Conservation (phyloP, 2,888 invertebrate species). For the Trypoxylon attenuatum region DNA sequence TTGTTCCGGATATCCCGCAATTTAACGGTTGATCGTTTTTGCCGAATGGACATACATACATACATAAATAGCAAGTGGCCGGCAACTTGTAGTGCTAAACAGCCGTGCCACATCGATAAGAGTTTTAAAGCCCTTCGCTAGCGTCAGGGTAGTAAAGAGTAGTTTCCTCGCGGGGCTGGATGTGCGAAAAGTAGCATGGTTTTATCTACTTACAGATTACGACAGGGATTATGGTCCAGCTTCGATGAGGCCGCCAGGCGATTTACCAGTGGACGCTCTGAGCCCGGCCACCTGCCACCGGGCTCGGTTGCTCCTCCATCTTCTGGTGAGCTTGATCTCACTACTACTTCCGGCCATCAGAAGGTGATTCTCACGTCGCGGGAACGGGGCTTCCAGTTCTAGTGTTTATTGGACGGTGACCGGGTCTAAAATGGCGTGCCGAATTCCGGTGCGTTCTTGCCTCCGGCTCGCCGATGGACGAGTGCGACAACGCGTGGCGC, state of each 20-base stretch:
- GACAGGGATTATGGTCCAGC: conserved; percentile 61
- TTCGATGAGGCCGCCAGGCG: conserved; percentile 65
- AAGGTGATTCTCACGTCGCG: conserved; percentile 67
- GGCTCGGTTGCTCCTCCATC: conserved; percentile 53
- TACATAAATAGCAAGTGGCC: no score
- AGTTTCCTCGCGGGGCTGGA: no score
- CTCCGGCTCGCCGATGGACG: conserved; percentile 45
- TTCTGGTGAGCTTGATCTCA: conserved; percentile 60
- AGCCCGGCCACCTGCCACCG: conserved; percentile 49
- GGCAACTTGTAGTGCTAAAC: no score
- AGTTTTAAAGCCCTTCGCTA: not conserved
- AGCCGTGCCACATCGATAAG: no score
- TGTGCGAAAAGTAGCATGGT: conserved; percentile 16
- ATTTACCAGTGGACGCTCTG: conserved; percentile 51
- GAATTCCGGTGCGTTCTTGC: conserved; percentile 32
- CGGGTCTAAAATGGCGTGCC: conserved; percentile 35
- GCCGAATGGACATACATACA: no score
- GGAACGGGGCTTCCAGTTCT: conserved; percentile 69
- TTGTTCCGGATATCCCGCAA: no score
- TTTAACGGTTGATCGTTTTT: no score
- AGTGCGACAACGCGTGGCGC: conserved; percentile 46
- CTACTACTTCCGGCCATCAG: conserved; percentile 60
- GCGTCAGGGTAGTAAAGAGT: no score
- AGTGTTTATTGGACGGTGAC: conserved; percentile 64
- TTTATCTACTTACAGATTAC: conserved; percentile 64